Conservation (phyloP, 1,140 invertebrate species). For the Triops cancriformis region DNA sequence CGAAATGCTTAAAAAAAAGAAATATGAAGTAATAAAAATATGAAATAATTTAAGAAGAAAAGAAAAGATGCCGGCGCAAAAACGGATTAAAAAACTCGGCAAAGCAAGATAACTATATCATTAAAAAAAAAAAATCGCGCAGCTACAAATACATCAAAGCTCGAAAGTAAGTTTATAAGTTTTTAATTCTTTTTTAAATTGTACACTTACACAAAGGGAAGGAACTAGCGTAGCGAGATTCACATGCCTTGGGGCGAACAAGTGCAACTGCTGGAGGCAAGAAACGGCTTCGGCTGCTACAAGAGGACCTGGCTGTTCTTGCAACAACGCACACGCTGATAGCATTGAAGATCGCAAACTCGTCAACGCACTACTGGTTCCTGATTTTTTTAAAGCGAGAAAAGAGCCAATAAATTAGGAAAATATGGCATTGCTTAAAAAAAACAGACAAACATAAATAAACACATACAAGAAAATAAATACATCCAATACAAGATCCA, state of each 20-base stretch:
- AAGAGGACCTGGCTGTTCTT: conserved; percentile 76
- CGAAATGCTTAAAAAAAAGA: too few species aligned
- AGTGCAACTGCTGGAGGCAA: conserved; percentile 92
- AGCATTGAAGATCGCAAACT: conserved; percentile 36
- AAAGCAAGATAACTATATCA: conserved; percentile 1
- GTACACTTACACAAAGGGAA: conserved; percentile 74
- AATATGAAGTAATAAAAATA: too few species aligned
- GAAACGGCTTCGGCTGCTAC: conserved; percentile 93
- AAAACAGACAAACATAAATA: background rate
- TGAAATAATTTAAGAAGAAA: too few species aligned
- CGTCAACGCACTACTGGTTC: conserved; percentile 33
- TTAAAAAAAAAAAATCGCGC: conserved; percentile 25
- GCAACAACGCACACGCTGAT: conserved; percentile 73
- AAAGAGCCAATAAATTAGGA: conserved; percentile 15
- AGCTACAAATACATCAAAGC: conserved; percentile 28
- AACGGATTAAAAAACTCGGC: too few species aligned
- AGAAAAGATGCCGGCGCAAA: too few species aligned
- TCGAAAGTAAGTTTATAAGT: conserved; percentile 8
- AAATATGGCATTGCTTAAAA: background rate
- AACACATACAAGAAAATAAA: conserved; percentile 53
- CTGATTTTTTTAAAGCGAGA: conserved; percentile 16
- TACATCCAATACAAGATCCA: too few species aligned
- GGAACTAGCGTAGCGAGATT: conserved; percentile 88
- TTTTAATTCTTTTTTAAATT: conserved; percentile 23
- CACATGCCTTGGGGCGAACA: conserved; percentile 91